Evolutionary conservation across 1,140 invertebrate genomes (phyloP).

Genomic region (Potamilus streckersoni): DNA sequence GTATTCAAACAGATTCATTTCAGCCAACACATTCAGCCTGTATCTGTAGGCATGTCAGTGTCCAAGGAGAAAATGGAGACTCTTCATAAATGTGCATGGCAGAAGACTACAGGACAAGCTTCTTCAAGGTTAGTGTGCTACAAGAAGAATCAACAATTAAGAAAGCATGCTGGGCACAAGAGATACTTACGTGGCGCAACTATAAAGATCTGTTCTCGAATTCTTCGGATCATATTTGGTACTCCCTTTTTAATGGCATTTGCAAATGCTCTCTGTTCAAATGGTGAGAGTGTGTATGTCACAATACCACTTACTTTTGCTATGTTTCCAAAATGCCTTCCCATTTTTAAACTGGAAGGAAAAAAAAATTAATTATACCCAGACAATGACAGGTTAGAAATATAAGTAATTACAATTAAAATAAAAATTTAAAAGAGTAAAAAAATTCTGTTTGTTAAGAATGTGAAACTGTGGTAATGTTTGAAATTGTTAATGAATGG

Average conservation of each 20-base stretch:
- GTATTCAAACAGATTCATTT: too few species aligned
- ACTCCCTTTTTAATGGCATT: conserved; percentile 1
- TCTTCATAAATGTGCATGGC: too few species aligned
- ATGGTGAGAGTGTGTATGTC: conserved; percentile 21
- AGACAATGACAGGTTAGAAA: not conserved
- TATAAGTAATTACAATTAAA: not conserved
- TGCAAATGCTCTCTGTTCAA: conserved; percentile 20
- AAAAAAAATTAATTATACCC: not conserved
- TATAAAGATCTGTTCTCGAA: conserved; percentile 2
- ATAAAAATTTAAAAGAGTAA: not conserved
- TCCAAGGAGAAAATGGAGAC: too few species aligned
- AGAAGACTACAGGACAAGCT: too few species aligned
- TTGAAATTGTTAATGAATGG: not conserved
- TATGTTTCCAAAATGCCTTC: conserved; percentile 16
- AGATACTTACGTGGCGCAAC: conserved; percentile 12
- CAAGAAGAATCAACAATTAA: too few species aligned
- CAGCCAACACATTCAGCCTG: too few species aligned
- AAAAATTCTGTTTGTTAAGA: not conserved
- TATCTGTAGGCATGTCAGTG: too few species aligned
- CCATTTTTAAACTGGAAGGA: conserved; percentile 16
- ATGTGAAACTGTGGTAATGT: not conserved
- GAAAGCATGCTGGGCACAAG: too few species aligned
- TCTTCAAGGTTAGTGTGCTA: too few species aligned
- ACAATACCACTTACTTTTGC: conserved; percentile 4
- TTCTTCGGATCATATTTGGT: conserved; percentile 6